phyloP scores from a whole-genome alignment of 2,113 vertebrate species.

The Ammospiza nelsoni region DNA sequence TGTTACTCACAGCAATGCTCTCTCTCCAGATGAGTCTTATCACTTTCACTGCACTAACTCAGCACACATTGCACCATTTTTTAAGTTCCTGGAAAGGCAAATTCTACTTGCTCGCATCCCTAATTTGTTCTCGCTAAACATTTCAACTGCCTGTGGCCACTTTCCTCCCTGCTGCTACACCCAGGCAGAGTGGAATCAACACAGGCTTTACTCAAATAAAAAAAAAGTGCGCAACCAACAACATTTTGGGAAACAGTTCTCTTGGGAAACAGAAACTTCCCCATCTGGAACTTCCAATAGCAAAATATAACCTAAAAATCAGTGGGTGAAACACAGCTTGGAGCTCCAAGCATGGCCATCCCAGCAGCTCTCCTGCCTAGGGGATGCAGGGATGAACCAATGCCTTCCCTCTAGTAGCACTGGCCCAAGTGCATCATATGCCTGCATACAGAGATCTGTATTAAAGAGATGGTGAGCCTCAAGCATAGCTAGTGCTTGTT shows the following conservation, averaged over 20 bases:
- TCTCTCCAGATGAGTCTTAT: accelerated
- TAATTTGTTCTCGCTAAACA: not conserved
- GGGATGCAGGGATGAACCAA: not conserved
- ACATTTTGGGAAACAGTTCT: not conserved
- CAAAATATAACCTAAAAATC: not conserved
- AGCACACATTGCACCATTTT: accelerated
- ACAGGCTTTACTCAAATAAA: not conserved
- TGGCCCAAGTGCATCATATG: not conserved
- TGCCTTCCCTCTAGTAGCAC: not conserved
- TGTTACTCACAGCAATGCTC: not conserved
- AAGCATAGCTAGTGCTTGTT: not conserved
- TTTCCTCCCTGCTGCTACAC: not conserved
- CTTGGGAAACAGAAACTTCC: not conserved
- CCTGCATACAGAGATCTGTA: not conserved
- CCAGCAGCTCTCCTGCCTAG: not conserved
- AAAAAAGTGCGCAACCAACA: not conserved
- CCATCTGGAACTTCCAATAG: not conserved
- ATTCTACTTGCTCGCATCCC: accelerated
- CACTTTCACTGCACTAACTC: not conserved
- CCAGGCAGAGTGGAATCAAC: not conserved
- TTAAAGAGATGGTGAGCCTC: not conserved
- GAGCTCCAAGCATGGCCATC: not conserved
- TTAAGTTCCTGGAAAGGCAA: not conserved
- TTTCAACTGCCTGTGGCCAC: not conserved
- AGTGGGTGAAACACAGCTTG: not conserved